phyloP scores from a whole-genome alignment of 2,113 vertebrate species.

The Salvelinus sp. region DNA sequence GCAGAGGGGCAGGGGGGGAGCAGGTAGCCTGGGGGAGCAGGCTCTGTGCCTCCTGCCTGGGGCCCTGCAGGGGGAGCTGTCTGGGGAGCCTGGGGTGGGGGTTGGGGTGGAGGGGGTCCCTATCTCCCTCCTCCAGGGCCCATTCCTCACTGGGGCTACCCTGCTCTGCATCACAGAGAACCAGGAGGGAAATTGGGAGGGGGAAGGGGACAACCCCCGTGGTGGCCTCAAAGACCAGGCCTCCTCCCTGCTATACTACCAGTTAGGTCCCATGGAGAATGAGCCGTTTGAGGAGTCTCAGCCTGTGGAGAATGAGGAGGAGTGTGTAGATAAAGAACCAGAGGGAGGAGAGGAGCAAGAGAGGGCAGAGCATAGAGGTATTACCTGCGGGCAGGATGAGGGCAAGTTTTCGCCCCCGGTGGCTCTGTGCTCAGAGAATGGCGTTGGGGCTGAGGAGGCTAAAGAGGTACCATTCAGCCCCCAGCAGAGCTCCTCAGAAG shows the following conservation, averaged over 20 bases:
- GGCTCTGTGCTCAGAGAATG: conserved; percentile 42
- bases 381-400: conserved; percentile 40
- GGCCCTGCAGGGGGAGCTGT: conserved; percentile 64
- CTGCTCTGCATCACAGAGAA: conserved; percentile 86
- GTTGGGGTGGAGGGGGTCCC: conserved; percentile 63
- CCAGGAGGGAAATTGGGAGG: conserved; percentile 43
- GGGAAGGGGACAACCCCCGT: conserved; percentile 58
- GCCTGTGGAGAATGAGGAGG: conserved; percentile 43
- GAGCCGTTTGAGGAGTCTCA: conserved; percentile 51
- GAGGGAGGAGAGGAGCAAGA: conserved; percentile 31
- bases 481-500: conserved; percentile 32
- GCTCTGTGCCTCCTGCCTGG: conserved; percentile 82
- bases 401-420: conserved; percentile 37
- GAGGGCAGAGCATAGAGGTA: conserved; percentile 33
- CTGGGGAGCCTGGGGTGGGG: conserved; percentile 63
- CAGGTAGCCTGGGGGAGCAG: conserved; percentile 65
- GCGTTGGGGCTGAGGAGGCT: conserved; percentile 41
- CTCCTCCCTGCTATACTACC: conserved; percentile 82
- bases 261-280: conserved; percentile 76
- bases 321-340: conserved; percentile 28
- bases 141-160: conserved; percentile 81
- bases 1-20: conserved; percentile 22
- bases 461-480: conserved; percentile 29
- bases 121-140: conserved; percentile 78
- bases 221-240: conserved; percentile 78